Conservation (phyloP, 2,888 invertebrate species). For the Lithosia quadra region DNA sequence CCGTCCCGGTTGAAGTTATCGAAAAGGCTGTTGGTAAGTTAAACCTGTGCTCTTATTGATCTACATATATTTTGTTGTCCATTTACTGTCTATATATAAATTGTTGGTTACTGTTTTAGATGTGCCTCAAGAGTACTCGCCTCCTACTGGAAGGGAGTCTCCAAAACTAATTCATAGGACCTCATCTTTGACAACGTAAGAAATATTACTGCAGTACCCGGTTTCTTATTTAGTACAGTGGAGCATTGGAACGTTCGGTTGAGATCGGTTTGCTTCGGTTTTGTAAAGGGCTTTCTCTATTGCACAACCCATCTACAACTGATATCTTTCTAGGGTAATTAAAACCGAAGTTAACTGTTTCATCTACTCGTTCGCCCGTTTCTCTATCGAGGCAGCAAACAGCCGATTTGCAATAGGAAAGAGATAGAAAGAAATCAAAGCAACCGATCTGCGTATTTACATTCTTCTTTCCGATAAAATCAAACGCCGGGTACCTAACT, state of each 20-base stretch:
- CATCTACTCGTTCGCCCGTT: no score
- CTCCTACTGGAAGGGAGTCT: slow-evolving; percentile 62
- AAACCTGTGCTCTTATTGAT: not conserved
- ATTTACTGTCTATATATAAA: not conserved
- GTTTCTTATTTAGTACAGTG: not conserved
- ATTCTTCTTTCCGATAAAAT: no score
- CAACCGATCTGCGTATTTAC: no score
- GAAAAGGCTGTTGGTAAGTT: slow-evolving; percentile 74
- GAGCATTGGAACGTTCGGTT: no score
- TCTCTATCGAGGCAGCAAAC: no score
- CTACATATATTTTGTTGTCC: not conserved
- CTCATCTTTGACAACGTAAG: slow-evolving; percentile 86
- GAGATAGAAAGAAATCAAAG: no score
- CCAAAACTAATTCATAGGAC: slow-evolving; percentile 88
- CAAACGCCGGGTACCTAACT: no score
- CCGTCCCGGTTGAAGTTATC: slow-evolving; percentile 75
- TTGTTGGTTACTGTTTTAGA: slow-evolving; percentile 57
- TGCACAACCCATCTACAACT: not conserved
- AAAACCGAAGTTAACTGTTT: no score
- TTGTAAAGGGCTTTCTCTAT: not conserved
- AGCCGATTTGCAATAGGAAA: no score
- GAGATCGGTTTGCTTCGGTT: no score
- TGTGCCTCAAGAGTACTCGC: slow-evolving; percentile 67
- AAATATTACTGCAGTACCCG: not conserved
- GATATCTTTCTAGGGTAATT: not conserved